A percentile compares a stretch with the other conserved stretches of the same genome.
phyloP scores from a whole-genome alignment of 1,140 invertebrate species.

The Pemphigus obesinymphae region DNA sequence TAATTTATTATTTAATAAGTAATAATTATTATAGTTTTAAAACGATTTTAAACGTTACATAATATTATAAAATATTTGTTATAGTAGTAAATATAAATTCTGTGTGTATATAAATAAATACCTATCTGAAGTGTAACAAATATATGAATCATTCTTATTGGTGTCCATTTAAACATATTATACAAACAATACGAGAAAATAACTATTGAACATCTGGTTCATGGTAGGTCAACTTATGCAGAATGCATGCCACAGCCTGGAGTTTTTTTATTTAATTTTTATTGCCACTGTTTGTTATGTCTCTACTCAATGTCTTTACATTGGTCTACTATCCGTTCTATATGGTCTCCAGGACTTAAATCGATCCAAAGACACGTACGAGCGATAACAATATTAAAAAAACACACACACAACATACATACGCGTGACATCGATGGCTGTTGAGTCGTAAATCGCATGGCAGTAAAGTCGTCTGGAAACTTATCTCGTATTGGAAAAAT shows the following conservation, averaged over 20 bases:
- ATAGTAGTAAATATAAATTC: too few relatives aligned
- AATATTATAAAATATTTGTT: too few relatives aligned
- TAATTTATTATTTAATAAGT: too few relatives aligned
- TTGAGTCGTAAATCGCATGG: constrained; percentile 32
- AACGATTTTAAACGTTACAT: too few relatives aligned
- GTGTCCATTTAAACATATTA: background rate
- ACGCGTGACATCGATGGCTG: constrained; percentile 7
- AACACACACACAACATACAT: background rate
- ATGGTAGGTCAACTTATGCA: background rate
- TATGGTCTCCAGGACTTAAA: background rate
- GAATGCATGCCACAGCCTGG: background rate
- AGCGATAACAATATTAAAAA: constrained; percentile 40
- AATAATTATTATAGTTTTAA: too few relatives aligned
- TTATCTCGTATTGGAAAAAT: constrained; percentile 30
- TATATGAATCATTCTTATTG: background rate
- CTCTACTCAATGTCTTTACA: constrained; percentile 1
- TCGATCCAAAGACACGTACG: constrained; percentile 37
- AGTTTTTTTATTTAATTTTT: constrained; percentile 30
- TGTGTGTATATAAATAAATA: background rate
- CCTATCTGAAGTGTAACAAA: background rate
- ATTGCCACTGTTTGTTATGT: constrained; percentile 41
- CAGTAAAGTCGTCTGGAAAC: constrained; percentile 40
- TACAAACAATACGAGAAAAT: constrained; percentile 9
- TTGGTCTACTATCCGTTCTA: constrained; percentile 31
- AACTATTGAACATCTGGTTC: constrained; percentile 25